These are phyloP conservation scores for Anastrepha obliqua DNA, from an alignment of 1,140 invertebrate genomes.

Conservation along the genomic window DNA sequence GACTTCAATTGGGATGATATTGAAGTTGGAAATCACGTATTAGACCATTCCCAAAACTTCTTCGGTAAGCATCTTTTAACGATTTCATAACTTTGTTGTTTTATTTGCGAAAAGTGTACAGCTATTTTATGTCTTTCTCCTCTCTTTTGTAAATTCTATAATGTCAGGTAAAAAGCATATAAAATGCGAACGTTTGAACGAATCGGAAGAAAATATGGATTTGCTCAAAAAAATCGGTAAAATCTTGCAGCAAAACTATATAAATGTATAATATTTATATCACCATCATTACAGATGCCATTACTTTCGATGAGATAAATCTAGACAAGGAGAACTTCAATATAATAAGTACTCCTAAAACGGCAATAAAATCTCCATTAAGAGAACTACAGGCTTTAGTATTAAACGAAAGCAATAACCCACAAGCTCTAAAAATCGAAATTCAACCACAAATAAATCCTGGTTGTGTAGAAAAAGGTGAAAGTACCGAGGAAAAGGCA, in stretches of 20 bases:
- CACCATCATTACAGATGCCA: not conserved
- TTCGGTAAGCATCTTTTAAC: constrained; percentile 47
- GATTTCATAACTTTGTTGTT: not conserved
- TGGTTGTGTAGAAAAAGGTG: not conserved
- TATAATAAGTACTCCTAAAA: not conserved
- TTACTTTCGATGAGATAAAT: constrained; percentile 4
- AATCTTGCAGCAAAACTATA: not conserved
- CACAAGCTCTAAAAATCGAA: not conserved
- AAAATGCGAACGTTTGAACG: constrained; percentile 55
- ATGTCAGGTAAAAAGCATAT: constrained; percentile 55
- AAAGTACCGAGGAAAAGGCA: too few species aligned
- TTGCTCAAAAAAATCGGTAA: constrained; percentile 55
- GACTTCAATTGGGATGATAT: constrained; percentile 58
- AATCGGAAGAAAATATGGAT: constrained; percentile 25
- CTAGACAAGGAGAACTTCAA: not conserved
- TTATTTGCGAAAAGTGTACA: constrained; percentile 2
- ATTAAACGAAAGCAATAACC: not conserved
- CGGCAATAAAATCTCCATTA: not conserved
- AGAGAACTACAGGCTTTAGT: not conserved
- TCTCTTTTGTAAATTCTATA: constrained; percentile 7
- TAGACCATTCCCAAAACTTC: constrained; percentile 58
- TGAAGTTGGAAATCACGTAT: constrained; percentile 54
- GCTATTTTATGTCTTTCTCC: constrained; percentile 19
- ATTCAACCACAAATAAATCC: not conserved
- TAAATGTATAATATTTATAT: not conserved